phyloP scores from a whole-genome alignment of 2,888 invertebrate species.

The Agrotis clavis region DNA sequence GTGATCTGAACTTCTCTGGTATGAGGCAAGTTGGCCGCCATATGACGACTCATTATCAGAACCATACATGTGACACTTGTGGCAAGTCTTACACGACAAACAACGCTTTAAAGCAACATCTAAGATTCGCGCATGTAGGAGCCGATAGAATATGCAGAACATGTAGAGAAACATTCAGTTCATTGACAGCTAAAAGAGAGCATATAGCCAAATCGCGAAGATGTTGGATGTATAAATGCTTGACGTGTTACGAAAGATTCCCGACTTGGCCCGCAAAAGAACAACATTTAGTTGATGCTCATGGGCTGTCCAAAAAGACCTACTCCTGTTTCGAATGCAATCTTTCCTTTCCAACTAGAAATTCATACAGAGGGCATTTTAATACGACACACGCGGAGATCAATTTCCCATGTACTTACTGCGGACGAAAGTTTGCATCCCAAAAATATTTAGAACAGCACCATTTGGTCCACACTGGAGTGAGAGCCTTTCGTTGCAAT shows the following conservation, averaged over 20 bases:
- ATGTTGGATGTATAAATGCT: conserved; percentile 83
- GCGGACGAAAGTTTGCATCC: conserved; percentile 80
- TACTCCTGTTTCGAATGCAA: conserved; percentile 82
- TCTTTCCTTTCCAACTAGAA: conserved; percentile 75
- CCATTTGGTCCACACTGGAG: conserved; percentile 88
- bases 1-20: conserved; percentile 75
- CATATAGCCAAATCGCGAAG: conserved; percentile 74
- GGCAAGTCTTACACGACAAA: conserved; percentile 83
- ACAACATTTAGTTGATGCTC: conserved; percentile 76
- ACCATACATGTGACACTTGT: conserved; percentile 83
- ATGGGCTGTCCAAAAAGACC: conserved; percentile 72
- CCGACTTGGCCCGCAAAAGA: conserved; percentile 79
- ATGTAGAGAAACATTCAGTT: conserved; percentile 78
- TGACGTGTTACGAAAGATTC: conserved; percentile 80
- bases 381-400: conserved; percentile 82
- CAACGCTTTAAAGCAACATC: conserved; percentile 79
- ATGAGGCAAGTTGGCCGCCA: conserved; percentile 82
- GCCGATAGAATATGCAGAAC: conserved; percentile 80
- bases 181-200: conserved; percentile 75
- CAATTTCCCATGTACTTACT: conserved; percentile 79
- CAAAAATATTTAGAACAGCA: conserved; percentile 83
- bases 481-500: conserved; percentile 86
- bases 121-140: conserved; percentile 75
- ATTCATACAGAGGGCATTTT: conserved; percentile 78
- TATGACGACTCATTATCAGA: conserved; percentile 80